Conservation (phyloP, 2,113 vertebrate species). For the Pterocles gutturalis region DNA sequence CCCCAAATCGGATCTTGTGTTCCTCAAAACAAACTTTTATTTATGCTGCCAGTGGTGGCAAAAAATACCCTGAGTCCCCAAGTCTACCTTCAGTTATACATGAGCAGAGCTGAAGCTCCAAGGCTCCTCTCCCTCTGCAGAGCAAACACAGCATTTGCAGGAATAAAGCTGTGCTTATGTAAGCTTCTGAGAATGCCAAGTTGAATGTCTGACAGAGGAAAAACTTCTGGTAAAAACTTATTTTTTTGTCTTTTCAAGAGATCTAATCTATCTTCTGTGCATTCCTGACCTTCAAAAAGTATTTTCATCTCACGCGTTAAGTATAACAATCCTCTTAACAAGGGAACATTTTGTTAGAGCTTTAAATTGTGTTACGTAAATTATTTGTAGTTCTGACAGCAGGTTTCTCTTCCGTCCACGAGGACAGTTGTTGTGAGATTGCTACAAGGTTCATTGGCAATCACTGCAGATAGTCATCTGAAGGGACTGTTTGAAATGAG, state of each 20-base stretch:
- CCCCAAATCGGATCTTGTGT: not conserved
- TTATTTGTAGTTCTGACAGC: slow-evolving; percentile 67
- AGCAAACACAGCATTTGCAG: slow-evolving; percentile 7
- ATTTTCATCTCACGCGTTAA: slow-evolving; percentile 65
- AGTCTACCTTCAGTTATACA: not conserved
- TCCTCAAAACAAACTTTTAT: not conserved
- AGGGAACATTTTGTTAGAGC: slow-evolving; percentile 74
- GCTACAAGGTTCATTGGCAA: slow-evolving; percentile 40
- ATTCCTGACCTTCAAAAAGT: slow-evolving; percentile 58
- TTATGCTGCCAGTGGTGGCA: not conserved
- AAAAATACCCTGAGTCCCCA: not conserved
- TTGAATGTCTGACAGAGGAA: not conserved
- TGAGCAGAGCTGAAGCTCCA: not conserved
- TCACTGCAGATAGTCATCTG: slow-evolving; percentile 44
- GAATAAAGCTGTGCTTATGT: slow-evolving; percentile 28
- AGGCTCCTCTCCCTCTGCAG: slow-evolving; percentile 29
- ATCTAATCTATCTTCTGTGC: slow-evolving; percentile 55
- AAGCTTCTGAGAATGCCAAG: slow-evolving; percentile 27
- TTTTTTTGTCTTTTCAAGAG: slow-evolving; percentile 41
- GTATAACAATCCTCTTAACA: slow-evolving; percentile 73
- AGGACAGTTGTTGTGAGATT: slow-evolving; percentile 45
- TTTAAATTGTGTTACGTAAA: slow-evolving; percentile 73
- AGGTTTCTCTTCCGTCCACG: slow-evolving; percentile 44
- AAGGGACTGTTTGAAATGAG: not conserved
- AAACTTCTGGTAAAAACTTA: not conserved